Evolutionary conservation across 2,888 invertebrate species (phyloP).

Genomic region (Conus canariensis): DNA sequence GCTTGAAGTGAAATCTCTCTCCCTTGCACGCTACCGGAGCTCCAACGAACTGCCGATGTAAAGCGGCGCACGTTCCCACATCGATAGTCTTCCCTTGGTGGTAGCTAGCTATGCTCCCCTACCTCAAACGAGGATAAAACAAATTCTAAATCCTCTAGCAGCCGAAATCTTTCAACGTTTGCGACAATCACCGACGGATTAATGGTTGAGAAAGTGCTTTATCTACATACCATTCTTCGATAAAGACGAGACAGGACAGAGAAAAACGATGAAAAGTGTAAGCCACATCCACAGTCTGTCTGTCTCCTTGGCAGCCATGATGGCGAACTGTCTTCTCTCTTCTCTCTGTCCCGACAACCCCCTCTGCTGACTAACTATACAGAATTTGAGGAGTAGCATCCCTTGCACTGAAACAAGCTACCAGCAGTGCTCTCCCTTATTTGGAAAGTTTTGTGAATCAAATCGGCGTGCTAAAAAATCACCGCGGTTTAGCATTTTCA

Average conservation of each 20-base stretch:
- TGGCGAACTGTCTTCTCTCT: background rate
- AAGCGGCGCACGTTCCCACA: background rate
- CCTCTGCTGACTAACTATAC: background rate
- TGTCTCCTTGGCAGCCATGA: conserved; percentile 2
- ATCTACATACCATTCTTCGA: conserved; percentile 13
- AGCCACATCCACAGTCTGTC: background rate
- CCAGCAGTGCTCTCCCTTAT: background rate
- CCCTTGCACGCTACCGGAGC: background rate
- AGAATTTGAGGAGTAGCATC: background rate
- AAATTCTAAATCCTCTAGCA: background rate
- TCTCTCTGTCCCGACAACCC: background rate
- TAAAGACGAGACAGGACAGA: background rate
- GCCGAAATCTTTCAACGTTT: background rate
- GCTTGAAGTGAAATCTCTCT: background rate
- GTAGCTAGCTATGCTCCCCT: background rate
- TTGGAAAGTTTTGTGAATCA: background rate
- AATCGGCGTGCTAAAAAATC: no score
- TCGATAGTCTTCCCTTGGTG: background rate
- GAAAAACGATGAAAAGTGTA: background rate
- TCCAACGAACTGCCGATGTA: no score
- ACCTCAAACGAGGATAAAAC: background rate
- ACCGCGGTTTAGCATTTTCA: no score
- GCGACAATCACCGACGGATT: background rate
- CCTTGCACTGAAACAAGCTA: background rate
- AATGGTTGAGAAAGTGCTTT: background rate